Percentiles rank a stretch among this genome's conserved stretches.
Conservation (phyloP, 2,888 invertebrate species). For the Athetis lepigone region DNA sequence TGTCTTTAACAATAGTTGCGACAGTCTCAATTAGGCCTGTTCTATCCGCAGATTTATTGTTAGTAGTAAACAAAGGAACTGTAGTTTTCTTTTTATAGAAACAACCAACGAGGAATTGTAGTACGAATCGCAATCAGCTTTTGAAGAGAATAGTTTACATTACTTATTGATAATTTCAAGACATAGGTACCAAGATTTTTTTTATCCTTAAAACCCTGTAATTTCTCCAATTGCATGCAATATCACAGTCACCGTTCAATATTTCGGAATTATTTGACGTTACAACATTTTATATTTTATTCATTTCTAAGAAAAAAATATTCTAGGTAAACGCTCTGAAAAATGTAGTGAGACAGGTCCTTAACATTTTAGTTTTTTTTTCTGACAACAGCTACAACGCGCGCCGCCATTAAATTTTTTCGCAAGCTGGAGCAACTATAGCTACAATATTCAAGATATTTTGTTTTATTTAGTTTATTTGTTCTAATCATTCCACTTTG, state of each 20-base stretch:
- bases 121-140: too few species aligned
- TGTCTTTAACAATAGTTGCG: conserved; percentile 9
- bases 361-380: conserved; percentile 7
- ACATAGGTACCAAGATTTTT: too few species aligned
- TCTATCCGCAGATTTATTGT: not conserved
- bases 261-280: too few species aligned
- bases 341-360: conserved; percentile 7
- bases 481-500: conserved; percentile 50
- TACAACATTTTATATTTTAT: too few species aligned
- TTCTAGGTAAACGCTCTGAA: not conserved
- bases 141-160: too few species aligned
- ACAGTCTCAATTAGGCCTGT: conserved; percentile 18
- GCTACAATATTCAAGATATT: not conserved
- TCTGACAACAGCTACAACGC: not conserved
- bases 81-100: too few species aligned
- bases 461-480: conserved; percentile 39
- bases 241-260: too few species aligned
- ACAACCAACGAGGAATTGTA: too few species aligned
- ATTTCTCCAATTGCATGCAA: too few species aligned
- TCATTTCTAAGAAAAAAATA: too few species aligned
- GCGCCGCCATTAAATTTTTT: conserved; percentile 2
- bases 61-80: not conserved
- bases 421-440: not conserved
- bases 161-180: too few species aligned
- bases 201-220: too few species aligned